Conservation (phyloP, 2,888 invertebrate species). For the Chloromyia formosa region DNA sequence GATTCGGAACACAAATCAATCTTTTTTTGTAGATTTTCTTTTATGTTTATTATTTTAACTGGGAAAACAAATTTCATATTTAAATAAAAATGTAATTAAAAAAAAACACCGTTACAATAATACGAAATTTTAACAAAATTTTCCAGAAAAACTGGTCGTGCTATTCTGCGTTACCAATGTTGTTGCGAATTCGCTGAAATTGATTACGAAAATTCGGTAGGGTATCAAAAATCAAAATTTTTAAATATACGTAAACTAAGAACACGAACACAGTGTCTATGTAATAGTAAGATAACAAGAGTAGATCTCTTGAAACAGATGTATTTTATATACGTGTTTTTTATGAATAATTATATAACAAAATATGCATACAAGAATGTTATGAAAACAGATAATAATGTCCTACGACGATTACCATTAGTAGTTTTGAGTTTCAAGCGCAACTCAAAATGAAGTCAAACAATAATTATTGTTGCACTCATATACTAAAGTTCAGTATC, state of each 20-base stretch:
- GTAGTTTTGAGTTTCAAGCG: conserved; percentile 7
- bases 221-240: conserved; percentile 53
- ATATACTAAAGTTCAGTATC: not conserved
- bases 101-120: conserved; percentile 32
- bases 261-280: conserved; percentile 31
- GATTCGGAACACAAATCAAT: conserved; percentile 28
- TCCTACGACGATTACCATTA: no score
- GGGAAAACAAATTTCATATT: conserved; percentile 50
- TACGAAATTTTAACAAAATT: conserved; percentile 53
- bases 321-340: conserved; percentile 16
- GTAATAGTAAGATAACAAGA: not conserved
- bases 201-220: conserved; percentile 65
- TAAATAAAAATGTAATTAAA: conserved; percentile 35
- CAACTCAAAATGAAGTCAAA: not conserved
- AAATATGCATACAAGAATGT: no score
- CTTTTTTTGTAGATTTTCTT: conserved; percentile 47
- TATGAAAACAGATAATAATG: no score
- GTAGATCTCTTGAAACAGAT: not conserved
- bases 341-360: not conserved
- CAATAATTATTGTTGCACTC: conserved; percentile 19
- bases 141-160: conserved; percentile 66
- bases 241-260: conserved; percentile 29
- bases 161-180: conserved; percentile 65
- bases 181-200: conserved; percentile 66
- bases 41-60: conserved; percentile 48